Base-by-base conservation (phyloP, 2,888 invertebrate genomes). In the Dryobotodes eremita region DNA sequence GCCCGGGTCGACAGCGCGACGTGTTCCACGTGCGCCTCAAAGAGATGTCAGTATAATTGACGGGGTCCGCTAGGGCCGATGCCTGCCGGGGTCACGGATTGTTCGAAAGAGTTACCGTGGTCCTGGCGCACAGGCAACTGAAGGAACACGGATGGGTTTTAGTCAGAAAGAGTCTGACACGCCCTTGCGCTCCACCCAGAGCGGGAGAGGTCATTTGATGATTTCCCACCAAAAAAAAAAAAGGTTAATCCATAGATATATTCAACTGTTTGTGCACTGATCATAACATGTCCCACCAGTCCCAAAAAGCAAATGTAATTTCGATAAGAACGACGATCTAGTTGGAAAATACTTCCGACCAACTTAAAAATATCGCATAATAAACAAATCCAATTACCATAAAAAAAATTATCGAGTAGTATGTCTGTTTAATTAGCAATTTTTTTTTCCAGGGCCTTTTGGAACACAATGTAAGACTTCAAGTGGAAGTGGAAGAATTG, bases 401-500 rank as follows among this genome's bases (percentile, higher is more conserved):
- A 36, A 8, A 13, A 57, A 31, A n/a, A n/a, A 70, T 42, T 11
- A n/a, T n/a, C 36, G 6, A 55, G 7, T 17, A 70, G 11, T 23
- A n/a, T 69, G 23, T 36, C 15, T 10, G 20, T 42, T 17, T 46
- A n/a, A 62, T 46, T 23, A 57, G 13, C 7, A 7, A 55, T 26
- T 73, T 5, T 62, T 61, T 89, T 89, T 92, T 92, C 36, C 82
- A 97, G 97, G 97, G 97, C 26, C 93, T 97, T 75, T 89, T 97
- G 77, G 97, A 97, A 91, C 96, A 96, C 79, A 97, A 96, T 84
- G 97, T 97, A 15, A 92, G 96, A 81, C 93, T 96, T 69, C 95
- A 98, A 98, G 98, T 98, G 23, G 98, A 98, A 95, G 97, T 98
- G 70, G 98, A 98, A 93, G 98, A 98, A 91, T 92, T 98, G 80